phyloP scores from a whole-genome alignment of 2,113 vertebrate genomes.

The Sakesphorus luctuosus region DNA sequence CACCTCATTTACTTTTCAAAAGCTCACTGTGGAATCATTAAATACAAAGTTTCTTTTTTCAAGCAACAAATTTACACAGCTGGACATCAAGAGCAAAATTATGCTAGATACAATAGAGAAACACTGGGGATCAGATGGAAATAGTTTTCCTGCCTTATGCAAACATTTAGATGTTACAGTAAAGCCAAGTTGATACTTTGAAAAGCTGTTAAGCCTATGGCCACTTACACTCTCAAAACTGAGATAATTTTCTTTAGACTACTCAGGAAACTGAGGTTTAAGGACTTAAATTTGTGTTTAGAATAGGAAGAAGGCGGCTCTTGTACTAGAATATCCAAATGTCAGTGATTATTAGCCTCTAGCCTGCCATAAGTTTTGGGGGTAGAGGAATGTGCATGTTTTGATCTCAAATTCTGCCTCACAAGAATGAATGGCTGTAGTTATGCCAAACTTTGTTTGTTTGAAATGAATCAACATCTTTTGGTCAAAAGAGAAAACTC shows the following conservation, averaged over 20 bases:
- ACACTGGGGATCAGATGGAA: neutral
- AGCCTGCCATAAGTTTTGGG: neutral
- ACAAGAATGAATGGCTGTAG: neutral
- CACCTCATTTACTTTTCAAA: neutral
- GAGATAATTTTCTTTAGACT: neutral
- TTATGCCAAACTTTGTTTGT: neutral
- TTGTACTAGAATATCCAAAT: neutral
- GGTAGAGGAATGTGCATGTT: neutral
- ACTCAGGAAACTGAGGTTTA: neutral
- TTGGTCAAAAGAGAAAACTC: neutral
- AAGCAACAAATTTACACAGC: neutral
- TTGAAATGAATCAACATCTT: neutral
- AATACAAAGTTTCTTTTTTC: neutral
- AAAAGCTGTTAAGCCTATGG: neutral
- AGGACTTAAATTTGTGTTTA: neutral
- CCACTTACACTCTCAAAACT: neutral
- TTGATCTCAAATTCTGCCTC: neutral
- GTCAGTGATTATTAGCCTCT: neutral
- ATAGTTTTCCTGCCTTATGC: neutral
- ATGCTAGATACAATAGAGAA: neutral
- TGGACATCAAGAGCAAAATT: neutral
- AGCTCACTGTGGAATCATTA: neutral
- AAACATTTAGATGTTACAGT: neutral
- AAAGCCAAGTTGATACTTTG: neutral
- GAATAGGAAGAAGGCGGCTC: neutral